Evolutionary conservation across 2,888 invertebrate genomes (phyloP), one percentile per base, ranked within the genome.

Genomic region (Argyra leucocephala): DNA sequence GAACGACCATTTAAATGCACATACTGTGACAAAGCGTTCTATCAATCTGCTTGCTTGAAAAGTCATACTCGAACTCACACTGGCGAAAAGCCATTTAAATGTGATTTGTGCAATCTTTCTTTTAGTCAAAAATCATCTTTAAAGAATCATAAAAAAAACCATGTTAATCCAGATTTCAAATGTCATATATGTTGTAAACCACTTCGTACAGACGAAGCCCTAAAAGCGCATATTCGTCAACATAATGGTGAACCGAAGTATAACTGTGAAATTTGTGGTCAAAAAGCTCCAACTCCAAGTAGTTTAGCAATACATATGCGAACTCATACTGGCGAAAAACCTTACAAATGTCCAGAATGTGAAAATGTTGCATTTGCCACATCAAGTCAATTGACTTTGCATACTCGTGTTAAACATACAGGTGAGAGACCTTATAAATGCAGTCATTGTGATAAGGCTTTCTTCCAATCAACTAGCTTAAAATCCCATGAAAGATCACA

Each of bases 1-100:
- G 59, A 59, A 59, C 12, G 59, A 18, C 59, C 59, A 15, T 59
- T 59, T 59, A 59, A 23, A 23, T 59, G 59, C 23, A 59, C 23
- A 15, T 59, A 59, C 9, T 59, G 59, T 5, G 59, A 59, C 1
- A 59, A 59, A 59, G 59, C 23, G 12, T 23, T 23, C 18, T 59
- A 18, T 23, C 22, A 15, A 58, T 22, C 23, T 5, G 10, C 12
- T 23, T 57, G 6, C 4, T 22, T 57, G 6, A 57, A 57, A 57
- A 15, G 23, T 59, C 59, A 59, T 59, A 21, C 15, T 23, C 22
- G 59, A 15, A 59, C 59, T 4, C 59, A 59, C 12, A 59, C 59
- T 3, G 23, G 23, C 12, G 59, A 59, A 5, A 59, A 23, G 23
- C 59, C 59, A 18, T 59, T 23, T 23, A 59, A 59, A 59, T 59